Percentiles rank a stretch among this genome's conserved stretches.
Evolutionary conservation across 2,797 vertebrate genomes (phyloP).

Genomic region (Tiaroga cobitis): DNA sequence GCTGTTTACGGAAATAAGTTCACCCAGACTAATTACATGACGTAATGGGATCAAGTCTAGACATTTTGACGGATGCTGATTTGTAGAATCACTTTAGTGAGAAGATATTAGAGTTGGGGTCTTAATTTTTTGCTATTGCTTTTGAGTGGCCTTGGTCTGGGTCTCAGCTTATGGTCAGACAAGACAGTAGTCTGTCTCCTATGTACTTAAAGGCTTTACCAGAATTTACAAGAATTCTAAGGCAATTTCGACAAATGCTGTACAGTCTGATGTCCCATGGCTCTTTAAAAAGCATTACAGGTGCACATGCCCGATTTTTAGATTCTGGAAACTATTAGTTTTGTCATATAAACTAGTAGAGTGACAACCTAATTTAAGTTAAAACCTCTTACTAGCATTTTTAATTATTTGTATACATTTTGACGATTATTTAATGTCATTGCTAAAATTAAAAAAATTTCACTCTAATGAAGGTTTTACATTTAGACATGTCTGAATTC

Average conservation of each 20-base stretch:
- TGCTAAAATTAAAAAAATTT: neutral
- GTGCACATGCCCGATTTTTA: neutral
- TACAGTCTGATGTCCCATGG: neutral
- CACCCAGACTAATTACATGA: slow-evolving; percentile 1
- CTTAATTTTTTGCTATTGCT: neutral
- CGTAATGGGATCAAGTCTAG: neutral
- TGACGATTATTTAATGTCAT: neutral
- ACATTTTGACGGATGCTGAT: neutral
- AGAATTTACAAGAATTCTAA: neutral
- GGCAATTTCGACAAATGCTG: neutral
- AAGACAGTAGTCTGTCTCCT: neutral
- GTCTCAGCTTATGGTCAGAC: neutral
- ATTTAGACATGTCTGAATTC: neutral
- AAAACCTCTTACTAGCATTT: neutral
- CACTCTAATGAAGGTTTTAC: neutral
- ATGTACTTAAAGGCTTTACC: neutral
- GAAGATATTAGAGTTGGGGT: neutral
- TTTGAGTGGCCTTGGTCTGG: neutral
- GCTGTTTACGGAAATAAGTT: slow-evolving; percentile 12
- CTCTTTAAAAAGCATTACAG: neutral
- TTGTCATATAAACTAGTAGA: neutral
- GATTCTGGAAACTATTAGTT: neutral
- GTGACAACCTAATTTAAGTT: neutral
- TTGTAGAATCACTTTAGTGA: neutral
- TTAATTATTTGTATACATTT: neutral